A percentile compares a stretch with the other conserved stretches of the same genome.
phyloP scores from a whole-genome alignment of 2,113 vertebrate species.

The Scopus umbretta region DNA sequence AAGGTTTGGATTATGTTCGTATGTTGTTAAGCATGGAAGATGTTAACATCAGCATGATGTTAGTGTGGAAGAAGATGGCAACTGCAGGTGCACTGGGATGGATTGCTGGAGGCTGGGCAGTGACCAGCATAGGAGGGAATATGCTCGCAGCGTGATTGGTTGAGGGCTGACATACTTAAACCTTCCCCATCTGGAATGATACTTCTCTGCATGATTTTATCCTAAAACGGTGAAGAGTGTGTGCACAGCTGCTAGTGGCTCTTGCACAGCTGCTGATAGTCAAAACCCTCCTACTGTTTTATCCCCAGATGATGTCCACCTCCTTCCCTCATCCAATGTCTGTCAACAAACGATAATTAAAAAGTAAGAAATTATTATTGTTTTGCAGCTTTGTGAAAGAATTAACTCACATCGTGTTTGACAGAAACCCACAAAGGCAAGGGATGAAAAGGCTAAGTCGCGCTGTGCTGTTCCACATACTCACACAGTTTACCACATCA shows the following conservation, averaged over 20 bases:
- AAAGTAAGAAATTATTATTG: not conserved
- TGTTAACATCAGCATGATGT: not conserved
- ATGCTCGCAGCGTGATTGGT: accelerated
- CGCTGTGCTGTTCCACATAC: accelerated
- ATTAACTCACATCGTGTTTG: not conserved
- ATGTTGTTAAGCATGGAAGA: not conserved
- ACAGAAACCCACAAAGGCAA: not conserved
- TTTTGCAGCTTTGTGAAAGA: not conserved
- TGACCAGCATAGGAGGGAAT: not conserved
- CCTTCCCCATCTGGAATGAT: not conserved
- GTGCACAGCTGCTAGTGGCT: constrained; percentile 38
- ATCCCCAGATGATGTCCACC: not conserved
- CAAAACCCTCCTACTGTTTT: constrained; percentile 32
- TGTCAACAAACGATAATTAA: not conserved
- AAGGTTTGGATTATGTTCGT: accelerated
- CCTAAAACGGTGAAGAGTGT: not conserved
- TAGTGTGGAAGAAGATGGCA: not conserved
- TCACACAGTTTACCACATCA: not conserved
- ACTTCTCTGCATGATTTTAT: not conserved
- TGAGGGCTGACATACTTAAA: not conserved
- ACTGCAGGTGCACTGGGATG: accelerated
- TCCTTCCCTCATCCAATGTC: not conserved
- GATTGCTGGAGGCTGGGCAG: not conserved
- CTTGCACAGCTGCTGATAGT: constrained; percentile 33
- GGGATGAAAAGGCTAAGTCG: not conserved